Percentiles rank a stretch among this genome's conserved stretches.
phyloP scores from a whole-genome alignment of 2,797 vertebrate species.

The Chromobotia macracanthus region DNA sequence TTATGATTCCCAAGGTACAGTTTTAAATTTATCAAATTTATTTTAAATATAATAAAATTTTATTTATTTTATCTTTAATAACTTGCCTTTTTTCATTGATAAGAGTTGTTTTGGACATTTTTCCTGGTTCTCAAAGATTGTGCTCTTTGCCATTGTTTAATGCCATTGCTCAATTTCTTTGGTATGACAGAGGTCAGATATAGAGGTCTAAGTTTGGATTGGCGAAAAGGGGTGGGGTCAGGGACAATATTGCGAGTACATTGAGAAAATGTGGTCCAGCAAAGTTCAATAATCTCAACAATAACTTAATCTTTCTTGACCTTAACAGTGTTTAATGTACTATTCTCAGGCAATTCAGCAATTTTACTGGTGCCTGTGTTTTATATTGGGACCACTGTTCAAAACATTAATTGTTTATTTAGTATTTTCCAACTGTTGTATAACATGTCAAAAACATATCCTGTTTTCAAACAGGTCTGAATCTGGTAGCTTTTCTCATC shows the following conservation, averaged over 20 bases:
- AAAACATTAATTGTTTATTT: background rate
- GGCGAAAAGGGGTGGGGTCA: background rate
- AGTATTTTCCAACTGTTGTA: background rate
- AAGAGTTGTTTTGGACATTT: background rate
- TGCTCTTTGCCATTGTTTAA: constrained; percentile 7
- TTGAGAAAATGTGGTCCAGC: background rate
- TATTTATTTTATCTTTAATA: background rate
- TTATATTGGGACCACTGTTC: background rate
- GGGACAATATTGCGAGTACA: background rate
- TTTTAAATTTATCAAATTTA: background rate
- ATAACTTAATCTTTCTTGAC: background rate
- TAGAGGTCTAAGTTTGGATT: constrained; percentile 11
- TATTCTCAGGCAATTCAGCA: background rate
- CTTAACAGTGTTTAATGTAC: background rate
- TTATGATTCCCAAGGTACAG: background rate
- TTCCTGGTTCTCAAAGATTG: background rate
- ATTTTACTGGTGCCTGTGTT: background rate
- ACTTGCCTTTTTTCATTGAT: background rate
- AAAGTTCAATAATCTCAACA: constrained; percentile 17
- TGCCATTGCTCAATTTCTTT: constrained; percentile 33
- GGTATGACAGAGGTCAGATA: constrained; percentile 39
- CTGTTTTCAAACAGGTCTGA: constrained; percentile 81
- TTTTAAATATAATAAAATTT: no score
- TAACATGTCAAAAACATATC: constrained; percentile 1
- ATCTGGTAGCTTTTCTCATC: constrained; percentile 93